phyloP scores from a whole-genome alignment of 1,140 invertebrate genomes.

The Scylla paramamosain region DNA sequence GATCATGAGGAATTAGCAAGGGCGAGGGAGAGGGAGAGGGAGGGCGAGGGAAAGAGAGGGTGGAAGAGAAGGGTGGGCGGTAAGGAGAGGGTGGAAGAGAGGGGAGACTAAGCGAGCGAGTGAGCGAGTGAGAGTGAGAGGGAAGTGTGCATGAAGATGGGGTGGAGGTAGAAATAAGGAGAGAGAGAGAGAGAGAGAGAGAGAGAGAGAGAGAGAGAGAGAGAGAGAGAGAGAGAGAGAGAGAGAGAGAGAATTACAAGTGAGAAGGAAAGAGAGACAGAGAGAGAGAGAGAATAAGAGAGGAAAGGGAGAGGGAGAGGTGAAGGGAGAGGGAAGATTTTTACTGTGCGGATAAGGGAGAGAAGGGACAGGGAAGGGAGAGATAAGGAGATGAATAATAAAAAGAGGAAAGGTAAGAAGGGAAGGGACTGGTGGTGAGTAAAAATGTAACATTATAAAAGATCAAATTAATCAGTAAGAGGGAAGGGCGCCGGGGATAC shows the following conservation, averaged over 20 bases:
- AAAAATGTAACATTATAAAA: slow-evolving; percentile 5
- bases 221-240: neutral
- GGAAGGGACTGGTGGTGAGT: neutral
- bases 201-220: neutral
- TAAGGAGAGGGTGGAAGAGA: slow-evolving; percentile 25
- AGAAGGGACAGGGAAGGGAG: slow-evolving; percentile 8
- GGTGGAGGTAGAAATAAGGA: neutral
- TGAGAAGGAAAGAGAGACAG: neutral
- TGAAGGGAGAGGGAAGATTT: slow-evolving; percentile 1
- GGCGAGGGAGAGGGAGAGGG: neutral
- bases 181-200: neutral
- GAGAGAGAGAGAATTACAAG: neutral
- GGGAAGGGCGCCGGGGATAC: neutral
- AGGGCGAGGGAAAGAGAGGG: neutral
- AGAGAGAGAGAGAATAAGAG: neutral
- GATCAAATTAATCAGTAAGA: slow-evolving; percentile 16
- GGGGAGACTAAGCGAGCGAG: neutral
- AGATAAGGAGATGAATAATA: slow-evolving; percentile 24
- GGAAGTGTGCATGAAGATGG: neutral
- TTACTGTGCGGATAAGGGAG: neutral
- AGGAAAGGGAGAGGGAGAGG: neutral
- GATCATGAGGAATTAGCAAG: neutral
- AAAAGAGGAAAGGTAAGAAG: slow-evolving; percentile 13
- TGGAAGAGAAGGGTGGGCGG: neutral
- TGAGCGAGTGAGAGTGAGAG: neutral